Evolutionary conservation across 2,797 vertebrate genomes (phyloP), one percentile per base, ranked within the genome.

Genomic region (Microchirus variegatus): DNA sequence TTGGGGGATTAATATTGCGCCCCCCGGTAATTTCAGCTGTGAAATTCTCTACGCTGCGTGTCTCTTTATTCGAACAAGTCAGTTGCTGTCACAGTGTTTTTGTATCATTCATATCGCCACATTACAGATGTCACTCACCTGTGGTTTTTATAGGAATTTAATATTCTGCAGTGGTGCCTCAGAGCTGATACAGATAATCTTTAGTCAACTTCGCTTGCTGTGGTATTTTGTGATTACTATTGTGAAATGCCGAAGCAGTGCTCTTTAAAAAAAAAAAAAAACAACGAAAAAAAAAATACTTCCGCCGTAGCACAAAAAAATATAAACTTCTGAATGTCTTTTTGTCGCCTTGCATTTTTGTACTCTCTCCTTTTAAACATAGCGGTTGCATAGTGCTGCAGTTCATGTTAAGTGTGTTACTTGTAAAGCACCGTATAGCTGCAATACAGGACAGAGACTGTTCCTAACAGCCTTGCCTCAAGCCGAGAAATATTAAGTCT

Each of bases 371-470:
- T 80, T 89, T 89, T 86, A 88, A 81, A 80, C 44, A 75, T 61
- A 78, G 77, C 73, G 64, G 70, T 80, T 26, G 50, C 68, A 53
- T 68, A 58, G 73, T 63, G 70, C 73, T 63, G 81, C 77, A 65
- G 69, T 76, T 80, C 64, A 66, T 74, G 60, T 80, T 60, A 73
- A 62, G 47, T 70, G 71, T 77, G 66, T 87, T 80, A 79, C 60
- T 77, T 73, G 64, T 83, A 68, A 82, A 82, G 74, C 73, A 77
- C 72, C 68, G 61, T 86, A 75, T 86, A 83, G 84, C 78, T 82
- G 83, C 85, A 90, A 88, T 84, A 89, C 81, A 83, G 78, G 88
- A 91, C 88, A 91, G 84, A 90, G 90, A 86, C 90, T 88, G 86
- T 89, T 86, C 77, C 77, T 65, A 76, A 88, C 80, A 82, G 86